Base-by-base conservation (phyloP, 2,888 invertebrate species). In the Carpatolechia fugitivella region DNA sequence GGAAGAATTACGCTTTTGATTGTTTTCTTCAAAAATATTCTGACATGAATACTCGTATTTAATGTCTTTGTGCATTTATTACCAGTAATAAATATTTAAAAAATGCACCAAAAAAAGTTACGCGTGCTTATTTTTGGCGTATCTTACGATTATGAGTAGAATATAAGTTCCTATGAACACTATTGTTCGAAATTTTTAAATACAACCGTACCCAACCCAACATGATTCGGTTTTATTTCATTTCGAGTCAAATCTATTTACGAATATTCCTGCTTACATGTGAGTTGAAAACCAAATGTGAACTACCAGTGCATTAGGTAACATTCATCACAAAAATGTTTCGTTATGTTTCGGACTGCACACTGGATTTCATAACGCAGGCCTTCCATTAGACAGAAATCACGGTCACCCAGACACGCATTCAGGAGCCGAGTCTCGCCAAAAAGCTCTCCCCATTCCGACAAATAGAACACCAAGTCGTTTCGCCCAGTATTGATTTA, bases 401-500 rank as follows among this genome's bases (percentile, higher is more conserved):
- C 65, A 56, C 60, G 65, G 63, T 52, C 54, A 57, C 62, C 55
- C 59, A 60, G 59, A 59, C 62, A 59, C 64, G 63, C 61, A 61
- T 57, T 54, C 57, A 51, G 54, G 51, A 54, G 46, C 54, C 49
- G 66, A 68, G 68, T 59, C 62, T 64, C 65, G 72, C 74, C 63
- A 69, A 74, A 73, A 72, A 69, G 69, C 61, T 68, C 71, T 62
- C 70, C 68, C 63, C 64, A 62, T 65, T 61, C 65, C 66, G 59
- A 44, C 57, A 58, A 56, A 56, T 58, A 56, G 56, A 58, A 56
- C 56, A 56, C 53, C 50, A 56, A 58, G 54, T 49, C 55, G 63
- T 65, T 61, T 63, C 67, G 65, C 65, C 67, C 69, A 68, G 59
- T 84, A 84, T 84, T 84, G 84, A 84, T 83, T 84, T 79, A 81